These are phyloP conservation scores for Helicoverpa assulta DNA, from an alignment of 2,888 invertebrate genomes.

Conservation along the genomic window DNA sequence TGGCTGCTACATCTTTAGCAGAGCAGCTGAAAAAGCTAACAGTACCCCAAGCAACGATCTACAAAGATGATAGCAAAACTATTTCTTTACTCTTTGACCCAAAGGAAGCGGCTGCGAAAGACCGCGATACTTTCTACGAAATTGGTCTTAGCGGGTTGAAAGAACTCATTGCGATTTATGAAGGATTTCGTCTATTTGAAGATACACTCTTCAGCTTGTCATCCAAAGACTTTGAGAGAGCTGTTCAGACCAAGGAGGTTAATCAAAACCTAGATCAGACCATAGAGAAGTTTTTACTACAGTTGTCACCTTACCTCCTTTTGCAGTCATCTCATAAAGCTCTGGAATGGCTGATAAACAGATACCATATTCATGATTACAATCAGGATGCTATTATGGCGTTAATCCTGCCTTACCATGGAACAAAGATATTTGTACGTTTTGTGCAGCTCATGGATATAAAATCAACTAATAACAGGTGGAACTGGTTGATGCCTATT, in stretches of 20 bases:
- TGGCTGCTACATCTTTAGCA: slow-evolving; percentile 93
- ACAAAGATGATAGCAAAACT: slow-evolving; percentile 92
- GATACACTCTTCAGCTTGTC: slow-evolving; percentile 94
- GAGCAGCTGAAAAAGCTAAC: slow-evolving; percentile 94
- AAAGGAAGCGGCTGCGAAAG: slow-evolving; percentile 96
- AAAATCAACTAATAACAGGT: slow-evolving; percentile 90
- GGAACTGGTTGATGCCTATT: slow-evolving; percentile 94
- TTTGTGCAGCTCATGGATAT: slow-evolving; percentile 94
- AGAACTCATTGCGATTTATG: slow-evolving; percentile 94
- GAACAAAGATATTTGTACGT: slow-evolving; percentile 96
- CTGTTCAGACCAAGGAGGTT: slow-evolving; percentile 93
- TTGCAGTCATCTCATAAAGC: slow-evolving; percentile 96
- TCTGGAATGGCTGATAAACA: slow-evolving; percentile 98
- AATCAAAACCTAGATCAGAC: slow-evolving; percentile 94
- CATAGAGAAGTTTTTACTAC: slow-evolving; percentile 94
- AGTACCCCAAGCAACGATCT: slow-evolving; percentile 93
- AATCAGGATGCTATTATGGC: slow-evolving; percentile 95
- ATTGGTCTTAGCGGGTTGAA: slow-evolving; percentile 96
- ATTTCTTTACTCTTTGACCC: slow-evolving; percentile 97
- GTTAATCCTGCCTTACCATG: slow-evolving; percentile 97
- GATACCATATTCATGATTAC: slow-evolving; percentile 96
- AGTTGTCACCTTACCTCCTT: slow-evolving; percentile 96
- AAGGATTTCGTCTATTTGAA: slow-evolving; percentile 93
- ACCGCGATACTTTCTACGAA: slow-evolving; percentile 95
- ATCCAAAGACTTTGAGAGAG: slow-evolving; percentile 95